A percentile compares a stretch with the other conserved stretches of the same genome.
These are phyloP conservation scores for Rousettus madagascariensis DNA, from an alignment of 2,797 vertebrate genomes.

Conservation along the genomic window DNA sequence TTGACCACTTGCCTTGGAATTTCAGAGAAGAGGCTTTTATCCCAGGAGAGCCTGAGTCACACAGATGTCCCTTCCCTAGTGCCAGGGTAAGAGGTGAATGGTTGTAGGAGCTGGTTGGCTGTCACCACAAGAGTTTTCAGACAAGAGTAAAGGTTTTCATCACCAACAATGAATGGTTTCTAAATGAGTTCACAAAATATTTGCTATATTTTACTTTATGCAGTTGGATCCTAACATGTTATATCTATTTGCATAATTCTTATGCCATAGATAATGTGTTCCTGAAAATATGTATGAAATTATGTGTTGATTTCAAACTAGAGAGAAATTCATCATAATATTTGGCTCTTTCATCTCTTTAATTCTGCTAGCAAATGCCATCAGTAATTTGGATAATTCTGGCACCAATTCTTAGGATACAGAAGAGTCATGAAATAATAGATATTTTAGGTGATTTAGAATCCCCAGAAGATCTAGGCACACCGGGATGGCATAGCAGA, in stretches of 20 bases:
- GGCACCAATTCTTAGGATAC: background rate
- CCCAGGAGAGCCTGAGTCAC: background rate
- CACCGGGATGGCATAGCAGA: background rate
- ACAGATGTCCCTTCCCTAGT: background rate
- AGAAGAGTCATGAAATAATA: background rate
- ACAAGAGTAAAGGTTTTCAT: background rate
- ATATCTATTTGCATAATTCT: background rate
- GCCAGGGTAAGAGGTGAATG: background rate
- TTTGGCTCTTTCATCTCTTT: background rate
- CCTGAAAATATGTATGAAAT: conserved; percentile 20
- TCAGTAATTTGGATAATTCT: conserved; percentile 3
- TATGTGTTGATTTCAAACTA: conserved; percentile 20
- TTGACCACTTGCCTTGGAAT: background rate
- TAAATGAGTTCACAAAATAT: background rate
- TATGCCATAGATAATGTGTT: background rate
- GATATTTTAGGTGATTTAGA: background rate
- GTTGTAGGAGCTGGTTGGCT: background rate
- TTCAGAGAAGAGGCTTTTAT: background rate
- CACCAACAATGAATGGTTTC: background rate
- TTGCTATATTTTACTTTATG: background rate
- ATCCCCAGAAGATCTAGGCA: background rate
- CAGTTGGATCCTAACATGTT: background rate
- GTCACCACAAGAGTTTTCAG: background rate
- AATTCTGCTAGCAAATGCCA: background rate
- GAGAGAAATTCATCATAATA: conserved; percentile 10